Evolutionary conservation across 2,888 invertebrate genomes (phyloP), one percentile per base, ranked within the genome.

Genomic region (Philereme transversata): DNA sequence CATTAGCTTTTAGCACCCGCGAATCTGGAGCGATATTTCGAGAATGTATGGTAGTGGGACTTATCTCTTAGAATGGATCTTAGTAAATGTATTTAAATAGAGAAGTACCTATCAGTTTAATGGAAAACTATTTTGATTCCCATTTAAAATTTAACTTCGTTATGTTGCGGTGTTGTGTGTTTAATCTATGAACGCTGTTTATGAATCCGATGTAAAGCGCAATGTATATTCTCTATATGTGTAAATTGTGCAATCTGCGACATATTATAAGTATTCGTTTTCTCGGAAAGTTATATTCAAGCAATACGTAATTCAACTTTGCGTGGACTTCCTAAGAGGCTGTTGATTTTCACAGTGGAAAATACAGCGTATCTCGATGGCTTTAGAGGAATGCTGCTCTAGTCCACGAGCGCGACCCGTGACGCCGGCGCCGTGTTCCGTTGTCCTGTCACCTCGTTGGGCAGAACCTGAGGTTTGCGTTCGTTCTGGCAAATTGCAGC

Each of bases 401-500:
- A 61, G 54, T 62, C 60, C 57, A 60, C 65, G 68, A 67, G 62
- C 70, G 61, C 65, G 68, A 67, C 64, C 70, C 70, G 72, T 71
- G 60, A 67, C 63, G 63, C 62, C 61, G 22, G 61, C 63, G 56
- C 67, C 71, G 76, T 78, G 83, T 86, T 79, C 82, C 84, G 86
- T 84, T 86, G 83, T 84, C 78, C 84, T 83, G 80, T 81, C 82
- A 72, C 77, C 82, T 76, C 72, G 76, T 62, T 65, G 61, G 61
- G 60, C 68, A 65, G 67, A 74, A 77, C 74, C 75, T 72, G 73
- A 76, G 77, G 80, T 80, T 82, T 74, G 74, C 79, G 78, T 77
- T 79, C 78, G 78, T 78, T 76, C 77, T 81, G 81, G 87, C 84
- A 88, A 90, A 90, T 89, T 90, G 87, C 86, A 84, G 83, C 81